Percentiles rank a stretch among this genome's conserved stretches.
These are phyloP conservation scores for Zeugodacus cucurbitae DNA, from an alignment of 1,140 invertebrate species.

Conservation along the genomic window DNA sequence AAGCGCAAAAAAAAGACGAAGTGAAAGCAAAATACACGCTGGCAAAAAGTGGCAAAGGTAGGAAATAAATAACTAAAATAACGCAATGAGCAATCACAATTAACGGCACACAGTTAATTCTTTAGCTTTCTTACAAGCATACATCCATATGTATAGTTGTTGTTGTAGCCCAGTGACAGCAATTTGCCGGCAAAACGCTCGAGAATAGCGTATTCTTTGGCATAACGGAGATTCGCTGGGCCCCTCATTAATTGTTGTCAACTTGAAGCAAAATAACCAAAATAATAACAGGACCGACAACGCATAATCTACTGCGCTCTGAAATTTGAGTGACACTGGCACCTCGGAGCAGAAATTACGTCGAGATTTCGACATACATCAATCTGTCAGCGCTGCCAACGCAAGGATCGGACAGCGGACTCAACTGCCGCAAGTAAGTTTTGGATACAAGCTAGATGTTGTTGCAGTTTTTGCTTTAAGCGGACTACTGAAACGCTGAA, in stretches of 20 bases:
- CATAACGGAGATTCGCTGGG: not conserved
- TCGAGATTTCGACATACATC: not conserved
- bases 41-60: not conserved
- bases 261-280: not conserved
- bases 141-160: not conserved
- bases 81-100: constrained; percentile 18
- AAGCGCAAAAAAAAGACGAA: not conserved
- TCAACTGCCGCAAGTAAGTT: not conserved
- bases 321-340: constrained; percentile 18
- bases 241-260: constrained; percentile 26
- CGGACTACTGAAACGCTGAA: not conserved
- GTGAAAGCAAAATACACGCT: not conserved
- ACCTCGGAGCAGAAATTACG: not conserved
- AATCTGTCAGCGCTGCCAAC: not conserved
- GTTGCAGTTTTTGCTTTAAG: not conserved
- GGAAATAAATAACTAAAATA: constrained; percentile 29
- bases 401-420: not conserved
- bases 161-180: not conserved
- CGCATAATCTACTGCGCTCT: not conserved
- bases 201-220: not conserved
- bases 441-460: not conserved
- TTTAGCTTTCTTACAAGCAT: not conserved
- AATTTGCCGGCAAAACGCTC: not conserved
- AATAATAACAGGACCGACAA: not conserved
- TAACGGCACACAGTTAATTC: not conserved